Conservation (phyloP, 2,797 vertebrate genomes). For the Trachurus trachurus region DNA sequence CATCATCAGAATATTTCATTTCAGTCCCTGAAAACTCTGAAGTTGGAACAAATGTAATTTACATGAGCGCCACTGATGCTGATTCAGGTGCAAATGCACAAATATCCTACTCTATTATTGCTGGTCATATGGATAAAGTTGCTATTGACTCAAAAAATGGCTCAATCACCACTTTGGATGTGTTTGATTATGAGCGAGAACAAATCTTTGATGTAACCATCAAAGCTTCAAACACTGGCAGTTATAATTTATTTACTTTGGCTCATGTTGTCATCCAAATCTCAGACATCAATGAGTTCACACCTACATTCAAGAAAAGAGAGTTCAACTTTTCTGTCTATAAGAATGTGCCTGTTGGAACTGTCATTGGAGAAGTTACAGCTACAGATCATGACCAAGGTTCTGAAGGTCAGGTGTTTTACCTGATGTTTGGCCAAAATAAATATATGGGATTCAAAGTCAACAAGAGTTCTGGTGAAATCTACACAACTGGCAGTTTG, state of each 20-base stretch:
- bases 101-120: slow-evolving; percentile 81
- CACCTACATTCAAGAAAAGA: slow-evolving; percentile 75
- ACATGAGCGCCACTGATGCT: slow-evolving; percentile 76
- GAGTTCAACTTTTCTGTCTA: slow-evolving; percentile 80
- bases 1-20: slow-evolving; percentile 63
- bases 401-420: slow-evolving; percentile 82
- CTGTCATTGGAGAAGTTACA: slow-evolving; percentile 77
- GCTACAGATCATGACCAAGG: slow-evolving; percentile 84
- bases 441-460: slow-evolving; percentile 81
- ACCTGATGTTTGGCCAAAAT: slow-evolving; percentile 80
- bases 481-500: slow-evolving; percentile 78
- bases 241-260: slow-evolving; percentile 74
- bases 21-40: slow-evolving; percentile 81
- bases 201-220: slow-evolving; percentile 82
- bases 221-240: slow-evolving; percentile 79
- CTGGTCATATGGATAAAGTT: slow-evolving; percentile 81
- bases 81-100: slow-evolving; percentile 81
- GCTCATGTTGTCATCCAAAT: slow-evolving; percentile 80
- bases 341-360: slow-evolving; percentile 78
- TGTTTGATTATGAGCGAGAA: slow-evolving; percentile 85
- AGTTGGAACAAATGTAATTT: slow-evolving; percentile 74
- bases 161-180: slow-evolving; percentile 74
- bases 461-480: slow-evolving; percentile 76
- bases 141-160: slow-evolving; percentile 80
- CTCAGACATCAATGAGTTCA: slow-evolving; percentile 84